Evolutionary conservation across 2,888 invertebrate species (phyloP).

Genomic region (Thereva nobilitata): DNA sequence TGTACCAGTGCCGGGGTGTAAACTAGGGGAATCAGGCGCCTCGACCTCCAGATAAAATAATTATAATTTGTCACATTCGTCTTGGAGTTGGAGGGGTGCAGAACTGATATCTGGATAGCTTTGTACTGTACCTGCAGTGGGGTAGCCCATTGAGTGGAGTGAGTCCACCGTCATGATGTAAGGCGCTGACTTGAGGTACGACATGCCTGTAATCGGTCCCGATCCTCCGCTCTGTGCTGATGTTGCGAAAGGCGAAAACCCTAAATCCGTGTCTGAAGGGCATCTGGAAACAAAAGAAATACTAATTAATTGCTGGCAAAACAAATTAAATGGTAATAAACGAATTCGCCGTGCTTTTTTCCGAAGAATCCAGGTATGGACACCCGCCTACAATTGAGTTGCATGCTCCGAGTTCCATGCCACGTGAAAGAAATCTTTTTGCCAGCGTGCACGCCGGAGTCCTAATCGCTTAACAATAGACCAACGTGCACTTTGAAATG

Average conservation of each 20-base stretch:
- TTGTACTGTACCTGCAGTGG: slow-evolving; percentile 58
- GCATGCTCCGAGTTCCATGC: too few species aligned
- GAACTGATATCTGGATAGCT: neutral
- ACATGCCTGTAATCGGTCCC: slow-evolving; percentile 61
- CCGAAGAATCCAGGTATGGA: too few species aligned
- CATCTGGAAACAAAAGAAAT: slow-evolving; percentile 56
- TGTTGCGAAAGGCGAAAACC: slow-evolving; percentile 63
- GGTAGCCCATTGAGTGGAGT: slow-evolving; percentile 70
- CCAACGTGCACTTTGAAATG: slow-evolving; percentile 12
- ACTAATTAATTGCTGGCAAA: neutral
- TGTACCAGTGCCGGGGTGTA: slow-evolving; percentile 11
- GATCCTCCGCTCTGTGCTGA: slow-evolving; percentile 57
- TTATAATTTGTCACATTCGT: too few species aligned
- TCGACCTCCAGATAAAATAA: too few species aligned
- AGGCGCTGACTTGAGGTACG: slow-evolving; percentile 65
- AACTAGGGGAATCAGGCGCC: neutral
- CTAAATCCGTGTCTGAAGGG: slow-evolving; percentile 64
- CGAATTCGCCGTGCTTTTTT: too few species aligned
- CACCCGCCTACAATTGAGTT: too few species aligned
- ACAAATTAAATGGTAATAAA: too few species aligned
- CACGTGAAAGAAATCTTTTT: neutral
- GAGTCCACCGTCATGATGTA: slow-evolving; percentile 68
- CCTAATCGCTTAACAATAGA: slow-evolving; percentile 24
- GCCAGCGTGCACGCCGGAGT: slow-evolving; percentile 2
- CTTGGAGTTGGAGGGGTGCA: too few species aligned